Base-by-base conservation (phyloP, 2,888 invertebrate species). In the Eupithecia abbreviata region DNA sequence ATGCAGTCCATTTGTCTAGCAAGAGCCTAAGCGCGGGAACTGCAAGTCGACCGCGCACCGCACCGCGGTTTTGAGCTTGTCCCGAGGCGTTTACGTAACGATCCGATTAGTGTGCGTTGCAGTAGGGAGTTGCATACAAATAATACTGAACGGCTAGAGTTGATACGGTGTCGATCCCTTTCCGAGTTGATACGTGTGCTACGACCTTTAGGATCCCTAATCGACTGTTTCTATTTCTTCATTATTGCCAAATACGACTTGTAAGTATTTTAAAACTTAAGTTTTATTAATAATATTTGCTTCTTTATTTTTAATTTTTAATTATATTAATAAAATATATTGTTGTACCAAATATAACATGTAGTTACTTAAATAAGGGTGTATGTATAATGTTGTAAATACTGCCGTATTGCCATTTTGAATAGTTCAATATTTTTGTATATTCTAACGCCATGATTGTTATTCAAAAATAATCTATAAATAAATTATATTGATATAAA, bases 301-400 rank as follows among this genome's bases (percentile, higher is more conserved):
- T 62, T 62, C 62, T 30, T 12, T 4, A 30, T 30, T 30, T 62
- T 62, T 30, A 62, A 30, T 10, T 10, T 18, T 62, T 18, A 62
- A 30, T 10, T 18, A 18, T 30, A 30, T 12, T 62, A 58, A 6
- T 18, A 30, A 30, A 62, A 30, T 30, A 62, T 30, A 62, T 30
- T 30, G 10, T 79, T 80, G 73, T 78, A 77, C 78, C 79, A 78
- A 77, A 81, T 81, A 78, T 77, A 71, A 70, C 72, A 77, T 55
- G 69, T 72, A 62, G 62, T 75, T 74, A 69, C 47, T 69, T 79
- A 68, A 69, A 72, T 71, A 80, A 75, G 76, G 73, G 76, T 79
- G 75, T 79, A 73, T 77, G 71, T 78, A 80, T 58, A 79, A 66
- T 74, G 55, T 69, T 77, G 75, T 49, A 72, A 70, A 75, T 77